A percentile compares a stretch with the other conserved stretches of the same genome.
phyloP scores from a whole-genome alignment of 1,140 invertebrate genomes.

The Drosophila rhopaloa region DNA sequence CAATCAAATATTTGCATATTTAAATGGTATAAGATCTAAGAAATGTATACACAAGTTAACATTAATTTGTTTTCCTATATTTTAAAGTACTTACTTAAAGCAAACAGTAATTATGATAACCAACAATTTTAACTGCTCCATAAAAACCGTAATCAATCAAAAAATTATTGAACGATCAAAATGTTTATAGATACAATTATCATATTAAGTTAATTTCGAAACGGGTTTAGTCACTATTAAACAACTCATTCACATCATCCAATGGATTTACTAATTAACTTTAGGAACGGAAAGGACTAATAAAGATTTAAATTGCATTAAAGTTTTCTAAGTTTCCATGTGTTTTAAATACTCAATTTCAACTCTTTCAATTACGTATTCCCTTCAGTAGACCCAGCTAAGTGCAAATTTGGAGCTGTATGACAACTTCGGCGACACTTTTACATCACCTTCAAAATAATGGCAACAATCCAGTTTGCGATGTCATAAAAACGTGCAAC shows the following conservation, averaged over 20 bases:
- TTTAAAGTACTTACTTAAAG: no score
- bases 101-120: no score
- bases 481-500: conserved; percentile 57
- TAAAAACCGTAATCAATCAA: conserved; percentile 3
- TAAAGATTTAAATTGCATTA: no score
- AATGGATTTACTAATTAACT: no score
- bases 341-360: neutral
- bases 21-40: no score
- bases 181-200: conserved; percentile 2
- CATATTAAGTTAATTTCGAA: conserved; percentile 6
- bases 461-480: conserved; percentile 41
- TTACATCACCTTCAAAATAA: conserved; percentile 31
- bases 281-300: no score
- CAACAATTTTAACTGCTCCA: neutral
- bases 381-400: neutral
- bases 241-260: neutral
- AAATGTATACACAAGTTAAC: no score
- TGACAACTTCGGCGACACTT: conserved; percentile 36
- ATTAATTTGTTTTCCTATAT: no score
- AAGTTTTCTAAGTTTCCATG: no score
- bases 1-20: no score
- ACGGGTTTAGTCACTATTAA: conserved; percentile 10
- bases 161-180: neutral
- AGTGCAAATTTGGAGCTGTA: conserved; percentile 16
- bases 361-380: conserved; percentile 5